phyloP scores from a whole-genome alignment of 2,797 vertebrate genomes.

The Protosalanx chinensis region DNA sequence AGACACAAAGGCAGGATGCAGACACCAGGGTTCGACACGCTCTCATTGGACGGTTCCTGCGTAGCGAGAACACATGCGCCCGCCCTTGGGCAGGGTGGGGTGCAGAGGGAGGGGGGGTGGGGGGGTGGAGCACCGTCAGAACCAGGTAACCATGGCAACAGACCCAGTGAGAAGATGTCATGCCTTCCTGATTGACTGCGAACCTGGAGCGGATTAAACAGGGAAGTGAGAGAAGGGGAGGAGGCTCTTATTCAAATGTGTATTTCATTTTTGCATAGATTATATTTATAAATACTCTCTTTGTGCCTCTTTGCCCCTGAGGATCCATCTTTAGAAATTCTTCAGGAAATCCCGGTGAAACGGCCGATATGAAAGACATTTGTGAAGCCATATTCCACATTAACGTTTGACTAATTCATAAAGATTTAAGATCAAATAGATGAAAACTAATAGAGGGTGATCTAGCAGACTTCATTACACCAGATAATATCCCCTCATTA shows the following conservation, averaged over 20 bases:
- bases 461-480: not conserved
- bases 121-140: conserved; percentile 29
- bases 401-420: not conserved
- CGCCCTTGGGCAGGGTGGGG: conserved; percentile 2
- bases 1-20: not conserved
- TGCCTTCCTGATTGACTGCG: conserved; percentile 14
- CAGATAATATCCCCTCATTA: not conserved
- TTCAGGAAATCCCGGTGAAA: not conserved
- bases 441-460: not conserved
- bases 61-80: not conserved
- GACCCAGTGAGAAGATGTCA: conserved; percentile 41
- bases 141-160: conserved; percentile 55
- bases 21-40: too few relatives aligned
- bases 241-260: conserved; percentile 11
- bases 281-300: not conserved
- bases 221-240: not conserved
- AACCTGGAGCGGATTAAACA: conserved; percentile 25
- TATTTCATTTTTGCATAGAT: conserved; percentile 1
- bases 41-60: too few relatives aligned
- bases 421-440: not conserved
- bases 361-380: not conserved
- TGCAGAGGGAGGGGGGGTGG: not conserved
- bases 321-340: too few relatives aligned
- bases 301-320: not conserved
- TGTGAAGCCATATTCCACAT: not conserved